Evolutionary conservation across 2,888 invertebrate genomes (phyloP).

Genomic region (Hydrotaea cyrtoneurina): DNA sequence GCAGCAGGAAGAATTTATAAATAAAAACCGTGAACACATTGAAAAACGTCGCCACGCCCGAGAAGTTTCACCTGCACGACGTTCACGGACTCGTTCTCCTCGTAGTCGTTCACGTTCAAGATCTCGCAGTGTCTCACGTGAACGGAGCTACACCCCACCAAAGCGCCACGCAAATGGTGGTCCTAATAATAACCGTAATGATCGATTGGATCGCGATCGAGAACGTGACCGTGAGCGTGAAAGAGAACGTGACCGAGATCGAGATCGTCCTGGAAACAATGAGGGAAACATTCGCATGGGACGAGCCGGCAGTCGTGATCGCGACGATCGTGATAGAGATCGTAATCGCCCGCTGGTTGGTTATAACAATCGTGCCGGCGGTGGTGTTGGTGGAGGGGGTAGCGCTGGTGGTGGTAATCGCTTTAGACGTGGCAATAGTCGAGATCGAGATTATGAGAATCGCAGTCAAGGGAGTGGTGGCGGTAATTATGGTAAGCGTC

Average conservation of each 20-base stretch:
- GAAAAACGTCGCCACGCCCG: constrained; percentile 80
- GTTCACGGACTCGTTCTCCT: constrained; percentile 71
- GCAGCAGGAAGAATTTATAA: constrained; percentile 81
- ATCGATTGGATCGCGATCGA: constrained; percentile 71
- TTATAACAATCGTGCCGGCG: constrained; percentile 65
- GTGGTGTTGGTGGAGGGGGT: constrained; percentile 62
- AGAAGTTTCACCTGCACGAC: constrained; percentile 73
- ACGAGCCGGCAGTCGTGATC: constrained; percentile 72
- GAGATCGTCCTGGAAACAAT: constrained; percentile 73
- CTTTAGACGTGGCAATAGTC: constrained; percentile 75
- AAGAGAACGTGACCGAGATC: constrained; percentile 71
- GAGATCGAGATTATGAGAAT: constrained; percentile 76
- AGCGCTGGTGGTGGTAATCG: constrained; percentile 69
- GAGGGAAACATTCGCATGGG: constrained; percentile 51
- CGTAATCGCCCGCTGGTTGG: constrained; percentile 69
- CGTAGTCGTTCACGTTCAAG: constrained; percentile 70
- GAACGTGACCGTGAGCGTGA: constrained; percentile 70
- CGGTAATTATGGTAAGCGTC: constrained; percentile 74
- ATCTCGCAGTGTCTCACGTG: constrained; percentile 77
- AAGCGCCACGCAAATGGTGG: constrained; percentile 70
- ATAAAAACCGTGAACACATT: constrained; percentile 80
- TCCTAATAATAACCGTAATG: constrained; percentile 62
- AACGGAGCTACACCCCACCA: constrained; percentile 80
- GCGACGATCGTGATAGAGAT: constrained; percentile 75
- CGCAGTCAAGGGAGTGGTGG: constrained; percentile 68